Conservation (phyloP, 1,140 invertebrate genomes). For the Brachionus manjavacas region DNA sequence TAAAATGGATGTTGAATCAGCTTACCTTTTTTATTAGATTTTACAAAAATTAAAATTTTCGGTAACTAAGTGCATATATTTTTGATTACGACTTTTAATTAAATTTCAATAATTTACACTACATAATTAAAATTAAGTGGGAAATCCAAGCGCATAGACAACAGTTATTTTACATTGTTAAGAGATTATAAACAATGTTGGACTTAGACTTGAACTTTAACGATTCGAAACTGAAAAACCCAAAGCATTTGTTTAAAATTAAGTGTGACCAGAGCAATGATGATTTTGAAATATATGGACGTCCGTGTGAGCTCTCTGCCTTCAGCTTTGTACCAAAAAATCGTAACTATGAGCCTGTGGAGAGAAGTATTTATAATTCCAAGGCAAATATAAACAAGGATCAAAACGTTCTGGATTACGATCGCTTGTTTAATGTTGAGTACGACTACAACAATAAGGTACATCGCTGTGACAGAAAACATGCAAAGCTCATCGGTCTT, state of each 20-base stretch:
- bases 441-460: constrained; percentile 53
- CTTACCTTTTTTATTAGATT: not conserved
- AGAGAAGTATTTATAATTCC: constrained; percentile 44
- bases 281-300: constrained; percentile 49
- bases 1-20: not conserved
- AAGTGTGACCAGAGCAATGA: constrained; percentile 49
- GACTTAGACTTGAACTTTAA: not conserved
- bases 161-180: not conserved
- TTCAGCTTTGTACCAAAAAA: constrained; percentile 52
- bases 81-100: constrained; percentile 8
- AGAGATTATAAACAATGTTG: not conserved
- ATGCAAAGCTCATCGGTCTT: constrained; percentile 55
- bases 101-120: not conserved
- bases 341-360: constrained; percentile 46
- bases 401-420: constrained; percentile 47
- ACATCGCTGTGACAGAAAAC: constrained; percentile 55
- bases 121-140: not conserved
- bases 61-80: constrained; percentile 21
- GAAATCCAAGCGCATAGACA: not conserved
- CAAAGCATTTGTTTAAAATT: constrained; percentile 39
- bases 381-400: not conserved
- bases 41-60: constrained; percentile 1
- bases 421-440: constrained; percentile 49
- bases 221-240: constrained; percentile 11
- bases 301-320: constrained; percentile 54